Base-by-base conservation (phyloP, 2,888 invertebrate species). In the Drosophila atripex region DNA sequence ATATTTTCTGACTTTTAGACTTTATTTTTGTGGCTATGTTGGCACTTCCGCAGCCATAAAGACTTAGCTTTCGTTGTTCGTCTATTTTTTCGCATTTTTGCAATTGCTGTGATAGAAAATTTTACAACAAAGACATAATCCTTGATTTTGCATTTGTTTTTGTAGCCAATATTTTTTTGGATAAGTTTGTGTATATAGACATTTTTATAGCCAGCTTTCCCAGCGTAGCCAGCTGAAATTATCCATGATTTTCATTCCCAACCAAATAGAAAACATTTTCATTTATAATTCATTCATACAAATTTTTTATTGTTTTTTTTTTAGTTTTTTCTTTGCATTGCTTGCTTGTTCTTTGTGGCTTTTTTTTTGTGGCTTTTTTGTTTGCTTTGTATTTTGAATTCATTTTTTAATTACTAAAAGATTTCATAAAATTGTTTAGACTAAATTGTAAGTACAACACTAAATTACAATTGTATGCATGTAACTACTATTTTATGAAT, bases 211-310 rank as follows among this genome's bases (percentile, higher is more conserved):
- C 23, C 25, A 12, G 18, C 3, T 21, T 41, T 41, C 9, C 16
- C 8, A 41, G 18, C 5, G 41, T n/a, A 0, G 5, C 16, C 18
- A 18, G 18, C 41, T 41, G 41, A 41, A 41, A 41, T 41, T 18
- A 11, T 18, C 41, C 11, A 18, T 4, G 8, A 18, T 16, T 41
- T 21, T 9, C 21, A 21, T 21, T 16, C 7, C 28, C 38, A 12
- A n/a, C 12, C 16, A 66, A 86, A 76, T 84, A 78, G 83, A 79
- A 88, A 75, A 58, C 65, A 11, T 57, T 65, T 54, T 32, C 41
- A 68, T 83, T 88, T 75, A 77, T 76, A 89, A 87, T 89, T 89
- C 89, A 89, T 88, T 89, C 89, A 89, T 89, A 90, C 78, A 88
- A 89, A 89, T 89, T 88, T 88, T 84, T 89, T 85, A 80, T 80